These are phyloP conservation scores for Platanista minor DNA, from an alignment of 2,113 vertebrate species.

Conservation along the genomic window DNA sequence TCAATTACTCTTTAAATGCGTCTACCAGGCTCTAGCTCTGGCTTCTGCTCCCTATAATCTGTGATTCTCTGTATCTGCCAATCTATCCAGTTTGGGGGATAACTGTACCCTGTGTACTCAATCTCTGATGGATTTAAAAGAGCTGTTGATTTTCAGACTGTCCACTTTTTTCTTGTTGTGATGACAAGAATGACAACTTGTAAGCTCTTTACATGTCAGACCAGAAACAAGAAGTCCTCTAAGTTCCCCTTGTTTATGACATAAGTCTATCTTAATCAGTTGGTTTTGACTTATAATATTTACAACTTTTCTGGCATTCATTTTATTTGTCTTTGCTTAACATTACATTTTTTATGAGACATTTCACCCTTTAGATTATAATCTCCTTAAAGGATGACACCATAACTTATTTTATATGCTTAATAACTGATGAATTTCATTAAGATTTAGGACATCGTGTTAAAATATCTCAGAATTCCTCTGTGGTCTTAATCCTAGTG, in stretches of 20 bases:
- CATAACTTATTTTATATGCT: background rate
- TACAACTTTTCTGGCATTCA: background rate
- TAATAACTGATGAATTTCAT: background rate
- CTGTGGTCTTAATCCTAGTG: background rate
- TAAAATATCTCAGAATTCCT: slow-evolving; percentile 9
- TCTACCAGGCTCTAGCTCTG: background rate
- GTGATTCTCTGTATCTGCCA: background rate
- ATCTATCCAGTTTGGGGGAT: background rate
- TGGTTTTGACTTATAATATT: background rate
- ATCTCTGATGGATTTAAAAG: background rate
- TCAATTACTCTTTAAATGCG: background rate
- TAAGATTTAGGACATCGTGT: background rate
- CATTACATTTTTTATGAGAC: background rate
- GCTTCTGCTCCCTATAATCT: background rate
- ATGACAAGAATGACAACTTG: background rate
- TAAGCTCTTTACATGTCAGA: background rate
- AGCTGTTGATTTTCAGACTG: background rate
- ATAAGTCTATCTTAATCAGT: background rate
- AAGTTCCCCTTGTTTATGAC: background rate
- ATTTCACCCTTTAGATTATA: background rate
- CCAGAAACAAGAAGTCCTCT: background rate
- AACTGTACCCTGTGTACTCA: background rate
- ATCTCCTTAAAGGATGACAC: background rate
- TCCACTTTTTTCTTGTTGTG: background rate
- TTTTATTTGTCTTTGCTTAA: background rate